Base-by-base conservation (phyloP, 2,113 vertebrate genomes). In the Mola mola region DNA sequence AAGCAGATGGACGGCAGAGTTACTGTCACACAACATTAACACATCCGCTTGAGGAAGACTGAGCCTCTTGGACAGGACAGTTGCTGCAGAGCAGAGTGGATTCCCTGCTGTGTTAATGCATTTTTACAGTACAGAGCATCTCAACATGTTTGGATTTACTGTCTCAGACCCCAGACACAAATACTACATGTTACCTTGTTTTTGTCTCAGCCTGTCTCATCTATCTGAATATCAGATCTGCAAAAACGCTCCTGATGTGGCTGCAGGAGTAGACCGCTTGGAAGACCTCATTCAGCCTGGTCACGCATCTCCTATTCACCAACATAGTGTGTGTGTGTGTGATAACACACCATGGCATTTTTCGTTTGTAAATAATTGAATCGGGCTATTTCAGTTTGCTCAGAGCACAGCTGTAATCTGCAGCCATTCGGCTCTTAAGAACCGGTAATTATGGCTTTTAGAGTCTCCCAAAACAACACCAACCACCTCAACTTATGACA, bases 281-380 rank as follows among this genome's bases (percentile, higher is more conserved):
- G 34, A 41, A 68, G 53, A 56, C 47, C 51, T 65, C 58, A 49
- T 59, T 69, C 59, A 6, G 61, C 69, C 59, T 34, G 53, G 74
- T 88, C 87, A 89, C 38, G 72, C 38, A 47, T 75, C 61, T 86
- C 40, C 25, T 33, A 72, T 82, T 88, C 76, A 59, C 26, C 11
- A 66, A 19, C 49, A 42, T 52, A 19, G 24, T 37, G 41, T 26
- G 24, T 66, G 46, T 58, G 21, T 66, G 47, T 53, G 50, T 10
- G 65, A 83, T 71, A 84, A 79, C 63, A 79, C 78, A 81, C 59
- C 52, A 62, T 65, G 66, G 69, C 81, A 79, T 87, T 84, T 77
- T 86, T 75, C 77, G 71, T 74, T 80, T 78, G 67, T 78, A 73
- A 88, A 86, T 86, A 85, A 91, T 78, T 88, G 71, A 88, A 90